Base-by-base conservation (phyloP, 2,113 vertebrate genomes). In the Propithecus coquereli region DNA sequence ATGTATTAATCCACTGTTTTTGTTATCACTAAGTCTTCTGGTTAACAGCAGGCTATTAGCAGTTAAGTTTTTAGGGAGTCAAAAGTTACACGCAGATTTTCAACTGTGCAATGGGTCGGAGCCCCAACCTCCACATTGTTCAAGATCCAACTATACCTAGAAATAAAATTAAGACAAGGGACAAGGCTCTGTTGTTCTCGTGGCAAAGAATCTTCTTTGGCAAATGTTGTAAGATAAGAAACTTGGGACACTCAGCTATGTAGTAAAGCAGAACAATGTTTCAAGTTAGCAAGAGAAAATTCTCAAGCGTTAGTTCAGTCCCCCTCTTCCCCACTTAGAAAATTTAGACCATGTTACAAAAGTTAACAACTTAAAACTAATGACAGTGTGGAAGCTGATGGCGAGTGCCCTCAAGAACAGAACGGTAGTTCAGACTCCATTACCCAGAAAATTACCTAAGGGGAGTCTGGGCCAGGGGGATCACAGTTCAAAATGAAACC, bases 291-390 rank as follows among this genome's bases (percentile, higher is more conserved):
- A 82, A 66, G 73, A 94, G 93, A 91, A 61, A 77, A 71, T 77
- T 63, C 61, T 83, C 71, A 71, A 95, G 54, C 20, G 52, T 45
- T 80, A 40, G 16, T 47, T 54, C 47, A 8, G 22, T 34, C 52
- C 16, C 0, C 63, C 10, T 43, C n/a, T 40, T 50, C 27, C 14
- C 4, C 0, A 8, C 43, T 68, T 85, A 37, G 59, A 79, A 87
- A 91, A 91, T 89, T 47, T 43, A 70, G 77, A 54, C 34, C 8
- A 27, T 57, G 66, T 86, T 77, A 47, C 86, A 70, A 65, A 96
- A 94, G 54, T 82, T 63, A 93, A 85, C 45, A 73, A 52, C 40
- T 57, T 89, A 85, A 88, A 91, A 82, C 59, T 17, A 85, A 82
- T 37, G 66, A 17, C 32, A 22, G 20, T 32, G 18, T 63, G 34